These are phyloP conservation scores for Chionoecetes opilio DNA, from an alignment of 1,140 invertebrate genomes.

Conservation along the genomic window DNA sequence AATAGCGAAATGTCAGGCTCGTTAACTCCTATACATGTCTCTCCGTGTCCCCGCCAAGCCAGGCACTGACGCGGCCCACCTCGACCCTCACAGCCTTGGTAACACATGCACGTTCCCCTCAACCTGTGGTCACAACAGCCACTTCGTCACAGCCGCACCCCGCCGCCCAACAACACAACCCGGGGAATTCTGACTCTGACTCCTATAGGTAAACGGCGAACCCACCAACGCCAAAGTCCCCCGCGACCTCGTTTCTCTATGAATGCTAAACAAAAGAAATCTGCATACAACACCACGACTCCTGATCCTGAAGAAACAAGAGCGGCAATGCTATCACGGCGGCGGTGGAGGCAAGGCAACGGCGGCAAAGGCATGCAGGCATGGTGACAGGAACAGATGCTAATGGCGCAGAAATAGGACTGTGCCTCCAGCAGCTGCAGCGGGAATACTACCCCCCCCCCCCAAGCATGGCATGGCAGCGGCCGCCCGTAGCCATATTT, in stretches of 20 bases:
- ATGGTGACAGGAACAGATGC: not conserved
- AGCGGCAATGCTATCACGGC: not conserved
- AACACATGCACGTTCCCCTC: not conserved
- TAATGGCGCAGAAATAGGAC: constrained; percentile 10
- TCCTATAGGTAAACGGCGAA: not conserved
- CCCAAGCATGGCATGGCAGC: not conserved
- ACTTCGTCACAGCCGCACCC: not conserved
- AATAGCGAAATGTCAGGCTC: not conserved
- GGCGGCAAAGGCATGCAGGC: not conserved
- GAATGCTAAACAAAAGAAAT: not conserved
- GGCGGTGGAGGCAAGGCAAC: not conserved
- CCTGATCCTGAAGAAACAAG: not conserved
- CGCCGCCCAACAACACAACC: not conserved
- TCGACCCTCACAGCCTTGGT: not conserved
- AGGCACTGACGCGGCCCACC: not conserved
- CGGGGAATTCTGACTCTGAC: not conserved
- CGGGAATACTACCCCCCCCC: not conserved
- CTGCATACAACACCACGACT: not conserved
- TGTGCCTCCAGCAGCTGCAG: constrained; percentile 5
- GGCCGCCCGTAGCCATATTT: constrained; percentile 60
- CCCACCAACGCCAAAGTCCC: not conserved
- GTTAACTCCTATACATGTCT: constrained; percentile 14
- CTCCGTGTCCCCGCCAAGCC: not conserved
- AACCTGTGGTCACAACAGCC: not conserved
- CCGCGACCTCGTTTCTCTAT: not conserved